Evolutionary conservation across 1,140 invertebrate species (phyloP).

Genomic region (Drosophila rufa): DNA sequence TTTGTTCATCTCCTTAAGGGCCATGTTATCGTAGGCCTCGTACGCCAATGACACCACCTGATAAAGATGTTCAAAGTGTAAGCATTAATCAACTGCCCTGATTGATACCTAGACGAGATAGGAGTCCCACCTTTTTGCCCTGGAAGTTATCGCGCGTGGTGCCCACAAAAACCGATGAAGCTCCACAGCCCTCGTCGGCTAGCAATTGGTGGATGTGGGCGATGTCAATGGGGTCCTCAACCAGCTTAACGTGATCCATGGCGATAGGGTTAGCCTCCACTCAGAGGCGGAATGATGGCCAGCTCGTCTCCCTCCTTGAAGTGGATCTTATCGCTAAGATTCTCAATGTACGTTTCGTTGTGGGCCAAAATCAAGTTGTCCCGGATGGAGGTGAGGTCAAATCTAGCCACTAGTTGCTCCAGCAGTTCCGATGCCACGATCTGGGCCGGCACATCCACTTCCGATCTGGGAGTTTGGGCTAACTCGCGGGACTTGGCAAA

Average conservation of each 20-base stretch:
- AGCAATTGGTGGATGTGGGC: slow-evolving; percentile 89
- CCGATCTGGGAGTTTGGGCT: slow-evolving; percentile 87
- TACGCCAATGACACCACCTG: slow-evolving; percentile 94
- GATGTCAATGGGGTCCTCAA: slow-evolving; percentile 89
- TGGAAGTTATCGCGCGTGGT: slow-evolving; percentile 96
- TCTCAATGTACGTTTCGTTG: slow-evolving; percentile 91
- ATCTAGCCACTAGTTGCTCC: slow-evolving; percentile 86
- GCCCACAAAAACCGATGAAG: slow-evolving; percentile 95
- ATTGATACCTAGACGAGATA: slow-evolving; percentile 6
- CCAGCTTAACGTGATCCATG: slow-evolving; percentile 90
- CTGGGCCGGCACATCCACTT: slow-evolving; percentile 86
- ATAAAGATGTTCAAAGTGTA: slow-evolving; percentile 20
- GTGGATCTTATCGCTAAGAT: slow-evolving; percentile 86
- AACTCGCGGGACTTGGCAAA: slow-evolving; percentile 95
- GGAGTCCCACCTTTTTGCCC: slow-evolving; percentile 89
- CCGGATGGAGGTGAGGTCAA: slow-evolving; percentile 89
- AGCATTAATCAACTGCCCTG: background rate
- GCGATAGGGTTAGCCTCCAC: slow-evolving; percentile 89
- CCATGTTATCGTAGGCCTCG: slow-evolving; percentile 97
- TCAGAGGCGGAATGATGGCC: slow-evolving; percentile 94
- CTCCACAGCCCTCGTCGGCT: slow-evolving; percentile 91
- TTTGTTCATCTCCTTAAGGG: slow-evolving; percentile 92
- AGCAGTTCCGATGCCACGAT: slow-evolving; percentile 87
- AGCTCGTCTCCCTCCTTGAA: slow-evolving; percentile 90
- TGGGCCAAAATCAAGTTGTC: slow-evolving; percentile 91